Percentiles rank a stretch among this genome's conserved stretches.
phyloP scores from a whole-genome alignment of 2,797 vertebrate genomes.

The Streptopelia turtur region DNA sequence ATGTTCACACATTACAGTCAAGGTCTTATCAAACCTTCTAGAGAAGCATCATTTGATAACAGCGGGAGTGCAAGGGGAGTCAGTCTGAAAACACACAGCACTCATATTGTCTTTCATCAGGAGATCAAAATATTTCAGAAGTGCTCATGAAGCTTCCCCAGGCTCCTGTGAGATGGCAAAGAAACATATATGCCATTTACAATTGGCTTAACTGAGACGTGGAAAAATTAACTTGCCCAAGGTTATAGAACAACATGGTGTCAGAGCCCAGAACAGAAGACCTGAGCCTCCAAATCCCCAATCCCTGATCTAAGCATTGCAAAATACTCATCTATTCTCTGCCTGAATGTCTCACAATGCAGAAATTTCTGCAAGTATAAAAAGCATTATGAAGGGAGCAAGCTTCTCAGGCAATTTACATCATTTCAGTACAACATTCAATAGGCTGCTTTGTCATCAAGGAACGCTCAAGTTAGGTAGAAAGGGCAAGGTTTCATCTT shows the following conservation, averaged over 20 bases:
- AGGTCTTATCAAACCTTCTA: not conserved
- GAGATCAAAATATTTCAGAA: not conserved
- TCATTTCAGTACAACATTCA: not conserved
- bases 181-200: not conserved
- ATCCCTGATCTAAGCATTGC: not conserved
- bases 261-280: not conserved
- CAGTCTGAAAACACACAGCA: not conserved
- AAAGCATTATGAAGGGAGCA: accelerated
- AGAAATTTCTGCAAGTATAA: accelerated
- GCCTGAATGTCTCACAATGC: accelerated
- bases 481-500: conserved; percentile 1
- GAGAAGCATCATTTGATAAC: not conserved
- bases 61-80: not conserved
- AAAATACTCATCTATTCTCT: not conserved
- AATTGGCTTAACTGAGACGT: not conserved
- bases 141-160: not conserved
- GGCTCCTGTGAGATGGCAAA: not conserved
- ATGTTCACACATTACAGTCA: not conserved
- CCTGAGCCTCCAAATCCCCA: not conserved
- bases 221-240: not conserved
- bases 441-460: not conserved
- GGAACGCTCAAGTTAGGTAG: not conserved
- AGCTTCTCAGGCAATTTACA: not conserved
- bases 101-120: not conserved
- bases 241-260: not conserved